Evolutionary conservation across 35 echinoderm and acorn worm genomes (phyloP), one percentile per base, ranked within the genome.

Genomic region (Heliocidaris erythrogramma): DNA sequence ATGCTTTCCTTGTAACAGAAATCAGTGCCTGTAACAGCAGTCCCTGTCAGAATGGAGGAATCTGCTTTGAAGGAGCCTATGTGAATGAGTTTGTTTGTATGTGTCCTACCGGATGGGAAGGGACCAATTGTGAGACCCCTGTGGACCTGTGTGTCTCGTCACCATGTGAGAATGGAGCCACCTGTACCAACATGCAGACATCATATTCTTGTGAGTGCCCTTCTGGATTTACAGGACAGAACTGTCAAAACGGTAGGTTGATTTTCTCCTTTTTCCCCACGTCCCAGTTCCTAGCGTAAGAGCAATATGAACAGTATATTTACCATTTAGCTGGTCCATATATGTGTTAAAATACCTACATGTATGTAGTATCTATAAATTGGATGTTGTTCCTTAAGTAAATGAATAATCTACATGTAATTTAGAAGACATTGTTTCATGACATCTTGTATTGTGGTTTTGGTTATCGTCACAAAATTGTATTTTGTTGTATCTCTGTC

Each of bases 131-230:
- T 69, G 93, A 94, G 13, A 65, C 91, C 47, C 50, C 90, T 49
- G 92, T 94, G 31, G 92, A 97, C 86, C 86, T 49, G 10, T 98
- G 97, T 95, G 93, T 42, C 31, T 49, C 93, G 14, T 87, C 32
- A 27, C 94, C 95, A 30, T 98, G 97, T 59, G 92, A 91, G 93
- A 98, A 98, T 93, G 94, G 96, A 92, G 97, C 94, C 14, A 95
- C 92, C 18, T 98, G 95, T 78, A 85, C 53, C 52, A 93, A 93
- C 32, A 60, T 95, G 59, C 90, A 96, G 94, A 96, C 92, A 27
- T 94, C 90, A 48, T 98, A 98, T 88, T 88, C 93, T 14, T 98
- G 97, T 69, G 71, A 93, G 29, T 98, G 97, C 95, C 53, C 93
- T 31, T 48, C 85, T 30, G 97, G 96, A 69, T 97, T 94, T 60